A percentile compares a stretch with the other conserved stretches of the same genome.
These are phyloP conservation scores for Ophiothrix spiculata DNA, from an alignment of 35 echinoderm and acorn worm genomes.

Conservation along the genomic window DNA sequence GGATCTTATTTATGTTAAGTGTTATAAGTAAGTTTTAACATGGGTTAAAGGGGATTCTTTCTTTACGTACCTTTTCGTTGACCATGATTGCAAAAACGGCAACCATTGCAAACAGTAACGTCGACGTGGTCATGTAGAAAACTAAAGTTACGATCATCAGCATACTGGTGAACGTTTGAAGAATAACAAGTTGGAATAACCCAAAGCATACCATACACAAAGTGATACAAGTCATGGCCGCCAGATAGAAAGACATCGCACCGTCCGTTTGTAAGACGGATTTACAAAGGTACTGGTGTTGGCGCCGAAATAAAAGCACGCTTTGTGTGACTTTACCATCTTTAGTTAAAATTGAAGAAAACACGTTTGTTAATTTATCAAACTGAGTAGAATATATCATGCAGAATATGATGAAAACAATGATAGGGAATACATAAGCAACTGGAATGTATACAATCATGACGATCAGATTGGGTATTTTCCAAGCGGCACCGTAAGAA, in stretches of 20 bases:
- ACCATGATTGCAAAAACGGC: background rate
- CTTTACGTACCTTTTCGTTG: background rate
- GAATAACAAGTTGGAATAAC: background rate
- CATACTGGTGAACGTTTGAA: background rate
- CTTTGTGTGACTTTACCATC: background rate
- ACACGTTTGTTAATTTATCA: background rate
- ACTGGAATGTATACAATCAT: background rate
- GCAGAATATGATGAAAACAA: background rate
- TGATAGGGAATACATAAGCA: background rate
- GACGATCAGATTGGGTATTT: background rate
- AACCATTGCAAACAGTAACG: background rate
- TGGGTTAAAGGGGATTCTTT: background rate
- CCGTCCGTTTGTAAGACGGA: background rate
- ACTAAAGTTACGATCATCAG: background rate
- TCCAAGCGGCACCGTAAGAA: background rate
- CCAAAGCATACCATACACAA: background rate
- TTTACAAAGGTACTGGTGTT: background rate
- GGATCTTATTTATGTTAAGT: too few relatives aligned
- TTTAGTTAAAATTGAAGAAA: background rate
- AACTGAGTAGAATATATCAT: background rate
- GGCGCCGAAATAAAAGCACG: background rate
- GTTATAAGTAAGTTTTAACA: too few relatives aligned
- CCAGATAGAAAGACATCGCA: background rate
- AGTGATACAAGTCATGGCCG: background rate
- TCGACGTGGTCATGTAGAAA: background rate